A percentile compares a stretch with the other conserved stretches of the same genome.
These are phyloP conservation scores for Addax nasomaculatus DNA, from an alignment of 2,113 vertebrate genomes.

Conservation along the genomic window DNA sequence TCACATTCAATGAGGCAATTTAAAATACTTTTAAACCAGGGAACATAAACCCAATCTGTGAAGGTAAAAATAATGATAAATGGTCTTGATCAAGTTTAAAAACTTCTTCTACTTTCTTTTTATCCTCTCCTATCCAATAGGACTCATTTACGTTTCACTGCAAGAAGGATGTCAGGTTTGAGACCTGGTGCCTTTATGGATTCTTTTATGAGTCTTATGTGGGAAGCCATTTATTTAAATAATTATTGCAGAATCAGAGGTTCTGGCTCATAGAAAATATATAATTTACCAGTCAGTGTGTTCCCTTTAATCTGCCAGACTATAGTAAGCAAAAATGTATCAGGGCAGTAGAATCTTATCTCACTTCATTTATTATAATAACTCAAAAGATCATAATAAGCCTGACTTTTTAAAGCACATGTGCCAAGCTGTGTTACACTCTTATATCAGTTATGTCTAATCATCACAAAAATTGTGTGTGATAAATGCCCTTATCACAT, in stretches of 20 bases:
- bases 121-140: not conserved
- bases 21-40: not conserved
- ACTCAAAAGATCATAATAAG: not conserved
- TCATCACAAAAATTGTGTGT: not conserved
- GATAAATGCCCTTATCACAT: not conserved
- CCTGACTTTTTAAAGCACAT: not conserved
- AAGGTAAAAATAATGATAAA: not conserved
- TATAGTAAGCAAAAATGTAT: not conserved
- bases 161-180: not conserved
- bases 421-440: not conserved
- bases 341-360: not conserved
- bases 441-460: not conserved
- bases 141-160: not conserved
- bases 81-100: not conserved
- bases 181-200: not conserved
- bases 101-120: not conserved
- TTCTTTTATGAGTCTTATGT: not conserved
- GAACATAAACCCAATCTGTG: not conserved
- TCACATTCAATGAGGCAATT: not conserved
- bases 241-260: not conserved
- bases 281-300: not conserved
- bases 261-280: not conserved
- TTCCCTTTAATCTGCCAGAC: not conserved
- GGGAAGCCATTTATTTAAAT: not conserved
- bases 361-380: not conserved